Percentiles rank a stretch among this genome's conserved stretches.
These are phyloP conservation scores for Setophaga kirtlandii DNA, from an alignment of 2,113 vertebrate genomes.

Conservation along the genomic window DNA sequence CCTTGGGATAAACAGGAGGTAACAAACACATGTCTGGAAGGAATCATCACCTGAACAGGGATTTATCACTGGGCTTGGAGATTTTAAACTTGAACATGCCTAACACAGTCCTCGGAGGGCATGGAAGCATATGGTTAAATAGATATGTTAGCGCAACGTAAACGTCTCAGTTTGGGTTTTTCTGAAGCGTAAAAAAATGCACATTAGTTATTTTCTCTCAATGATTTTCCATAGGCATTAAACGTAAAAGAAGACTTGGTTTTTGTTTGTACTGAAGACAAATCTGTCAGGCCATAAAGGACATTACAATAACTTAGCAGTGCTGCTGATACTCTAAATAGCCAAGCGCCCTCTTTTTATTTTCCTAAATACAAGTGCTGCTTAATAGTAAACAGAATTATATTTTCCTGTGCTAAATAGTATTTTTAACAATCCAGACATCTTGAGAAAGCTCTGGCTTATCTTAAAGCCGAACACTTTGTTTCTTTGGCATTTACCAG, in stretches of 20 bases:
- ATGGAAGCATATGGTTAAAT: background rate
- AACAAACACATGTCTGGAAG: background rate
- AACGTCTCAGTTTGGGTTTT: background rate
- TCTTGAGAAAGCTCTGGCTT: background rate
- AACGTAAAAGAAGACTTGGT: background rate
- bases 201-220: background rate
- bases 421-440: background rate
- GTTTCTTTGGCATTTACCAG: background rate
- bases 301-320: slow-evolving; percentile 78
- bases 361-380: background rate
- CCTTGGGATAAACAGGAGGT: background rate
- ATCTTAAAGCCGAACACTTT: background rate
- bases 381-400: background rate
- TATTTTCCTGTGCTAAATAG: background rate
- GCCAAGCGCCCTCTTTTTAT: slow-evolving; percentile 55
- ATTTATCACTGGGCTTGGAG: background rate
- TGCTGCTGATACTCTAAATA: slow-evolving; percentile 70
- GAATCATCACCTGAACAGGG: background rate
- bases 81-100: background rate
- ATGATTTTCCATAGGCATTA: background rate
- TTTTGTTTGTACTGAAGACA: slow-evolving; percentile 84
- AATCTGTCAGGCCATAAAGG: slow-evolving; percentile 82
- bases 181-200: background rate
- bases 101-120: background rate
- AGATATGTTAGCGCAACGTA: background rate